These are phyloP conservation scores for Caenorhabditis brenneri DNA, from an alignment of 1,140 invertebrate species.

Conservation along the genomic window DNA sequence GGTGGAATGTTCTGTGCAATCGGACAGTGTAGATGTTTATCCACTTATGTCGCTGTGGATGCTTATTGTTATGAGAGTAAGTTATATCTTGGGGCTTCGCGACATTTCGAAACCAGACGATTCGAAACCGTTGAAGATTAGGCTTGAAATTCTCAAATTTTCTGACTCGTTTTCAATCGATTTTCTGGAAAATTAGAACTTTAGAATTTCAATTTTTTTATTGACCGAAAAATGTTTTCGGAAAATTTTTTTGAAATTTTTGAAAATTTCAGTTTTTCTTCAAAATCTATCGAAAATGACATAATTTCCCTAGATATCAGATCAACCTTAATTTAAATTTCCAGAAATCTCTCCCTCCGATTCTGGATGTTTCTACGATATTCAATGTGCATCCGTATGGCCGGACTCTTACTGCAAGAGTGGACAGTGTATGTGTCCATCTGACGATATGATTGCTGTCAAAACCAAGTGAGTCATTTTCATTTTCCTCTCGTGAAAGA, in stretches of 20 bases:
- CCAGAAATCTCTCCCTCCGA: conserved; percentile 69
- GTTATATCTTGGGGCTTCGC: no score
- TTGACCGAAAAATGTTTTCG: no score
- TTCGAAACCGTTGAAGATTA: no score
- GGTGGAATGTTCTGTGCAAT: conserved; percentile 56
- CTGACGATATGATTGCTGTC: conserved; percentile 51
- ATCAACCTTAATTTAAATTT: conserved; percentile 37
- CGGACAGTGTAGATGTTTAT: conserved; percentile 52
- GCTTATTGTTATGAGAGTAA: conserved; percentile 58
- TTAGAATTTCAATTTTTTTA: no score
- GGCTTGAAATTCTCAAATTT: no score
- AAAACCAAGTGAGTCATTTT: conserved; percentile 41
- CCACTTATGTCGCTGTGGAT: conserved; percentile 56
- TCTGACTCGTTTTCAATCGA: no score
- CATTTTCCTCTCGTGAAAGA: neutral
- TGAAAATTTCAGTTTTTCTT: no score
- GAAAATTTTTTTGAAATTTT: no score
- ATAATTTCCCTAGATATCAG: no score
- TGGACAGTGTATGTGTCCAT: conserved; percentile 64
- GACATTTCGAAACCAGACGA: no score
- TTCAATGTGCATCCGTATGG: conserved; percentile 67
- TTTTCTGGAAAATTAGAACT: no score
- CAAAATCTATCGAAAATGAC: no score
- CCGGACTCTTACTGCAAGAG: conserved; percentile 63
- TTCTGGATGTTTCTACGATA: conserved; percentile 67